Base-by-base conservation (phyloP, 2,113 vertebrate genomes). In the Rhea americana region DNA sequence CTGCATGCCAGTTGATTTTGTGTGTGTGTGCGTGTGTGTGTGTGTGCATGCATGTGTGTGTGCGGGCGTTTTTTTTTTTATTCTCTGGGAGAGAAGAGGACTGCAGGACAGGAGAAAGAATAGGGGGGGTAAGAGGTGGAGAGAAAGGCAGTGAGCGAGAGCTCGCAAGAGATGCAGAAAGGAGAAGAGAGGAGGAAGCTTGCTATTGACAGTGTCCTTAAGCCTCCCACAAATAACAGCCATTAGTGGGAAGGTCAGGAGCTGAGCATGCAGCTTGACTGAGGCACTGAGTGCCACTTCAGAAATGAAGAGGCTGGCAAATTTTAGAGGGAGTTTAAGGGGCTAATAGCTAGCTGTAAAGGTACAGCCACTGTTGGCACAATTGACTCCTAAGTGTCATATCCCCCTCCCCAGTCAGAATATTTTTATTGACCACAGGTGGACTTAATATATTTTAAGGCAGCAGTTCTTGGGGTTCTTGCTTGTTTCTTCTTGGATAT, bases 201-300 rank as follows among this genome's bases (percentile, higher is more conserved):
- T 95, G 97, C 98, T 99, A 98, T 98, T 98, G 98, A 98, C 98
- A 98, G 98, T 98, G 98, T 98, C 98, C 98, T 98, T 98, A 98
- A 98, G 97, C 98, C 98, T 98, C 98, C 98, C 98, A 99, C 99
- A 99, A 99, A 99, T 99, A 99, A 98, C 98, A 98, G 98, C 98
- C 98, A 99, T 99, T 99, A 99, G 99, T 98, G 97, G 98, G 98
- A 98, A 98, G 98, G 98, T 98, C 98, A 98, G 98, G 97, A 98
- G 98, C 99, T 98, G 98, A 98, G 98, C 98, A 97, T 98, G 98
- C 98, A 98, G 98, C 98, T 99, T 98, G 98, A 98, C 98, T 98
- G 97, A 98, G 98, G 98, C 98, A 98, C 98, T 98, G 98, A 99
- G 98, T 99, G 98, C 98, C 98, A 99, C 98, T 99, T 98, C 98